phyloP scores from a whole-genome alignment of 1,140 invertebrate genomes.

The Hirudo medicinalis region DNA sequence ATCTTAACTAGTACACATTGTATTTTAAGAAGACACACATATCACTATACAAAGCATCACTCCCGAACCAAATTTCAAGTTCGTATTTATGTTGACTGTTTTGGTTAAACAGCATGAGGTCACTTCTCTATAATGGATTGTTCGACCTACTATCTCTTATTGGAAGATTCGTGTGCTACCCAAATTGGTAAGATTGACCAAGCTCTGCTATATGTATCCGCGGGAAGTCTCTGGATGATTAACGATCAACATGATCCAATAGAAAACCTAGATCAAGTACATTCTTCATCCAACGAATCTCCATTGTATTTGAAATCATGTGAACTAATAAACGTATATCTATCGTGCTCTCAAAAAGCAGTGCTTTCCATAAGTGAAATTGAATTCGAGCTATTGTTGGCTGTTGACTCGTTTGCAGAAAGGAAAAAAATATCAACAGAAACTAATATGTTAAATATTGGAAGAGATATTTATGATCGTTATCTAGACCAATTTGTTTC shows the following conservation, averaged over 20 bases:
- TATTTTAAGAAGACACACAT: too few species aligned
- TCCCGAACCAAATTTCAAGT: too few species aligned
- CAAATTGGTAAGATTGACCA: conserved; percentile 5
- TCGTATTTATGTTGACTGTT: too few species aligned
- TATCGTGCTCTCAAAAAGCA: background rate
- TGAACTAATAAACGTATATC: background rate
- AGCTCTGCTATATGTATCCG: background rate
- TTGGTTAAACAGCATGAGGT: too few species aligned
- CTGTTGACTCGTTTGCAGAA: conserved; percentile 6
- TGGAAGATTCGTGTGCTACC: conserved; percentile 1
- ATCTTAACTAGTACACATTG: too few species aligned
- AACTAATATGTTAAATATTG: conserved; percentile 1
- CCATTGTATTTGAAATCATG: conserved; percentile 6
- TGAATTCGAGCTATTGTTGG: background rate
- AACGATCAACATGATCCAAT: background rate
- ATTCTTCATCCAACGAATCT: background rate
- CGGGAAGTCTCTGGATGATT: conserved; percentile 9
- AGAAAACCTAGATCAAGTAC: background rate
- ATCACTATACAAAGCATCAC: too few species aligned
- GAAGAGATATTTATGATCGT: background rate
- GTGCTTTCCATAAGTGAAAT: background rate
- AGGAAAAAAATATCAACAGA: conserved; percentile 1
- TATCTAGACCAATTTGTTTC: conserved; percentile 3
- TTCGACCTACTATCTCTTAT: background rate
- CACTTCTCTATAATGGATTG: too few species aligned